phyloP scores from a whole-genome alignment of 2,113 vertebrate species.

The Marcusenius ussheri region DNA sequence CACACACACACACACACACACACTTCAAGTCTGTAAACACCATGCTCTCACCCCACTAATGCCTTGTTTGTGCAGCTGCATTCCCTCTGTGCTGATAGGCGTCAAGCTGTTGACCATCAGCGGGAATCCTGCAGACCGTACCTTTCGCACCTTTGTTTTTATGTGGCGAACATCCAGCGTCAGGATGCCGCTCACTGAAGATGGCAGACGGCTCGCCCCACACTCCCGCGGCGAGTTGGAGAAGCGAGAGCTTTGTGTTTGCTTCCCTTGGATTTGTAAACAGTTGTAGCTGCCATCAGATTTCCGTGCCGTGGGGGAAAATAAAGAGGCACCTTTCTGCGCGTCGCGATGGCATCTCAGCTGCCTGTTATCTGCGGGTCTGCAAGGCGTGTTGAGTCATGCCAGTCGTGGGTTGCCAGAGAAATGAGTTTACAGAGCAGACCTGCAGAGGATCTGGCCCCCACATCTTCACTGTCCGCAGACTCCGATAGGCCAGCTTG shows the following conservation, averaged over 20 bases:
- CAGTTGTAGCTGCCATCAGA: slow-evolving; percentile 40
- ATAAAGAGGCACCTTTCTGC: slow-evolving; percentile 39
- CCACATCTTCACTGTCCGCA: not conserved
- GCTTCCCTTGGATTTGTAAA: slow-evolving; percentile 40
- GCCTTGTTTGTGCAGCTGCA: not conserved
- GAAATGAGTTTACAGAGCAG: not conserved
- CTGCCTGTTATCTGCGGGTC: not conserved
- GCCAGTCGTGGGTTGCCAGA: not conserved
- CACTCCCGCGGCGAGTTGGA: not conserved
- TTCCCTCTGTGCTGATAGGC: not conserved
- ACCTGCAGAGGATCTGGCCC: not conserved
- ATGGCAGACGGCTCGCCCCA: not conserved
- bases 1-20: not conserved
- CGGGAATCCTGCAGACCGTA: not conserved
- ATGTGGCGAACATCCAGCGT: not conserved
- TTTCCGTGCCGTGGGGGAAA: slow-evolving; percentile 26
- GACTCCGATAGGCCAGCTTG: not conserved
- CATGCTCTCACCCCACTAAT: not conserved
- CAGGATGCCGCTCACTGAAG: not conserved
- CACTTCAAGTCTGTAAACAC: not conserved
- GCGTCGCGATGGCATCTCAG: slow-evolving; percentile 28
- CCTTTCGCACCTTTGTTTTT: not conserved
- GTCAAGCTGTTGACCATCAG: not conserved
- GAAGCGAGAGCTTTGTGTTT: not conserved
- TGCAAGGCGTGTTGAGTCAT: slow-evolving; percentile 20